These are phyloP conservation scores for Luehdorfia chinensis DNA, from an alignment of 1,140 invertebrate species.

Conservation along the genomic window DNA sequence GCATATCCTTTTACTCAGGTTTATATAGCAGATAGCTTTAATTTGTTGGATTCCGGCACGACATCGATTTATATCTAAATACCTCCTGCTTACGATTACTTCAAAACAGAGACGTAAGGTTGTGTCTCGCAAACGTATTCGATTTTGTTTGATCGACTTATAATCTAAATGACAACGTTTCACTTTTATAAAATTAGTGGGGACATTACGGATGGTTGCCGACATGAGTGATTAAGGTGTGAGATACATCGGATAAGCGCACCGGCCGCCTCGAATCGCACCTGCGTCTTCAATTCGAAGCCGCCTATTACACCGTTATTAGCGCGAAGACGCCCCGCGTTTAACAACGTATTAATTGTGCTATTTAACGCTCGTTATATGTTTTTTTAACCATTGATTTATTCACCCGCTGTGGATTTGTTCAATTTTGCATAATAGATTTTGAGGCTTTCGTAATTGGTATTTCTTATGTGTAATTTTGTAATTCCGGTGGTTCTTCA, in stretches of 20 bases:
- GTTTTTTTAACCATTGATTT: constrained; percentile 38
- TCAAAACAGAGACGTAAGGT: neutral
- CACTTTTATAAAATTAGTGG: constrained; percentile 1
- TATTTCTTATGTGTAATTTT: neutral
- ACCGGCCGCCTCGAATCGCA: constrained; percentile 31
- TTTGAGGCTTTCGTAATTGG: neutral
- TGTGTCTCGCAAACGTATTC: too few species aligned
- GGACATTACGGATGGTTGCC: constrained; percentile 44
- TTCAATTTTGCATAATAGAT: constrained; percentile 7
- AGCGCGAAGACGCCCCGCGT: constrained; percentile 42
- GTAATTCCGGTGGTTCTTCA: too few species aligned
- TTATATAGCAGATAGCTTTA: too few species aligned
- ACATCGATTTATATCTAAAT: too few species aligned
- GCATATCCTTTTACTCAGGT: neutral
- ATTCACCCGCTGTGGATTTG: constrained; percentile 20
- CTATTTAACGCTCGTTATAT: constrained; percentile 48
- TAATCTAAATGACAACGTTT: constrained; percentile 3
- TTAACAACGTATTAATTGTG: constrained; percentile 59
- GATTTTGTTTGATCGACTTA: neutral
- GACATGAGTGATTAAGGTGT: constrained; percentile 48
- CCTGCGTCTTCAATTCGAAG: constrained; percentile 42
- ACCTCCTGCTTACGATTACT: neutral
- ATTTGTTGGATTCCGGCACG: too few species aligned
- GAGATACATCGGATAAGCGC: constrained; percentile 37
- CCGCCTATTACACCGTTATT: constrained; percentile 55